A percentile compares a stretch with the other conserved stretches of the same genome.
Evolutionary conservation across 2,113 vertebrate genomes (phyloP).

Genomic region (Phrynosoma platyrhinos): DNA sequence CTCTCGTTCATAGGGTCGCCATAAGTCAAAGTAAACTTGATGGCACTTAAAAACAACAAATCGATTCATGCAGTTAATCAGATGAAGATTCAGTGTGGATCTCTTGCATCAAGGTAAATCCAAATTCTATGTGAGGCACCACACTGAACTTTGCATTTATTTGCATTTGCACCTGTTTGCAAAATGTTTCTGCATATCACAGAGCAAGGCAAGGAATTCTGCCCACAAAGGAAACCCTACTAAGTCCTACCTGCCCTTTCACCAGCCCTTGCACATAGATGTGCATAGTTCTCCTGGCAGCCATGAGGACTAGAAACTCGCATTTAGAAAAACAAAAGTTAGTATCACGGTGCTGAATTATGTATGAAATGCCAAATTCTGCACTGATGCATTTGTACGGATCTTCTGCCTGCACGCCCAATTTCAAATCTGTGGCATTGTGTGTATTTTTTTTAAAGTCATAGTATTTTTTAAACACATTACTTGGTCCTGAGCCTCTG

Average conservation of each 20-base stretch:
- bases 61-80: too few relatives aligned
- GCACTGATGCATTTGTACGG: neutral
- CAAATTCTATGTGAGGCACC: neutral
- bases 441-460: neutral
- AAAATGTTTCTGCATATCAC: neutral
- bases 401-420: neutral
- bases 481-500: neutral
- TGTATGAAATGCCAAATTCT: neutral
- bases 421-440: too few relatives aligned
- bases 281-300: neutral
- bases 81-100: too few relatives aligned
- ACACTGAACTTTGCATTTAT: neutral
- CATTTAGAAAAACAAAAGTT: neutral
- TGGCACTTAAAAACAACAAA: too few relatives aligned
- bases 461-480: neutral
- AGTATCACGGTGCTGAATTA: neutral
- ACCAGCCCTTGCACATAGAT: neutral
- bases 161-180: neutral
- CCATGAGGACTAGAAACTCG: neutral
- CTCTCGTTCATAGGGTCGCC: too few relatives aligned
- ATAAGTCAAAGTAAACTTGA: too few relatives aligned
- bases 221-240: neutral
- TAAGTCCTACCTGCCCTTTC: neutral
- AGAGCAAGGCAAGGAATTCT: neutral
- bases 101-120: too few relatives aligned